These are phyloP conservation scores for Crotophaga sulcirostris DNA, from an alignment of 2,113 vertebrate species.

Conservation along the genomic window DNA sequence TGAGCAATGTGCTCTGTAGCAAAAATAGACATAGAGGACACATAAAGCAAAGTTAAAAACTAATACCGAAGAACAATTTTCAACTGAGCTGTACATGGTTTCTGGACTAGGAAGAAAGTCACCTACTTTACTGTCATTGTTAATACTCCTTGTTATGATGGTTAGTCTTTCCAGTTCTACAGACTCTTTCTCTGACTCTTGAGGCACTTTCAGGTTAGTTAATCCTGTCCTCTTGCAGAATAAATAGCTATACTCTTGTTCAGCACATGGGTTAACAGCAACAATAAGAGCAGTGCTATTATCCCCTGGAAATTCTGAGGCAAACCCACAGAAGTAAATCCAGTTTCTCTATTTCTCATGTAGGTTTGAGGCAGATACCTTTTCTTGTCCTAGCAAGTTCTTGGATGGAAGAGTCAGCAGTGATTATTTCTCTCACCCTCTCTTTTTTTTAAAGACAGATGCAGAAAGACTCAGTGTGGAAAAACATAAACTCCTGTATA, in stretches of 20 bases:
- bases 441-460: neutral
- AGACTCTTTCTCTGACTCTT: neutral
- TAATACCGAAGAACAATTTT: neutral
- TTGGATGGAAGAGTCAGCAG: neutral
- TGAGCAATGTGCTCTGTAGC: neutral
- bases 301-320: neutral
- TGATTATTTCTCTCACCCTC: neutral
- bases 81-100: neutral
- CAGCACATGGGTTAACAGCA: neutral
- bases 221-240: neutral
- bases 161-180: neutral
- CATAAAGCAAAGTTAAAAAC: neutral
- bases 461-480: neutral
- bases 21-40: slow-evolving; percentile 42
- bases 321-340: neutral
- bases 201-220: neutral
- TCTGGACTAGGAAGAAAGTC: neutral
- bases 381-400: neutral
- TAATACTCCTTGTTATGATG: neutral
- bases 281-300: neutral
- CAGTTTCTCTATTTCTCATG: fast-evolving
- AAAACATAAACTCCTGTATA: neutral
- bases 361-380: neutral
- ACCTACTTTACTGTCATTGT: neutral
- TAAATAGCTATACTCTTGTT: neutral